Conservation (phyloP, 2,113 vertebrate species). For the Girardinichthys multiradiatus region DNA sequence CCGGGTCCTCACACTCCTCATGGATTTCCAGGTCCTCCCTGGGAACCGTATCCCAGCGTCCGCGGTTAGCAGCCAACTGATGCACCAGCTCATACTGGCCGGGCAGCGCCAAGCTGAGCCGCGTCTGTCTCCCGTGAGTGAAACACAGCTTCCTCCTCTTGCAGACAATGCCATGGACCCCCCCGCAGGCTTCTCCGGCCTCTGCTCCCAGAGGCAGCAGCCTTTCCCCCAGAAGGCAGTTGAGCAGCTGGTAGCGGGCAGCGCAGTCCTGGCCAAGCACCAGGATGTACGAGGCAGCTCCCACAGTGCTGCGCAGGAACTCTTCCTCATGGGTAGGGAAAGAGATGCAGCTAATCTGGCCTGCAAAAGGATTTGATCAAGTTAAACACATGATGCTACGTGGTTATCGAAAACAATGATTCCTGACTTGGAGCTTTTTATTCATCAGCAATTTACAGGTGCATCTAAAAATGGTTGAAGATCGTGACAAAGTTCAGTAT, state of each 20-base stretch:
- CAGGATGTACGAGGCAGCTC: constrained; percentile 87
- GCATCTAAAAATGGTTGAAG: no score
- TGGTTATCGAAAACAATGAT: no score
- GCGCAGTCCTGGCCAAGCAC: constrained; percentile 92
- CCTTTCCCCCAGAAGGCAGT: constrained; percentile 88
- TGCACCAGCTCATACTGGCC: constrained; percentile 95
- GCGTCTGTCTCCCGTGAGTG: constrained; percentile 86
- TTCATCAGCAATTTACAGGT: no score
- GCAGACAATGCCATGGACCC: constrained; percentile 78
- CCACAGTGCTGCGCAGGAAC: constrained; percentile 86
- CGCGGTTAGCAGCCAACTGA: constrained; percentile 87
- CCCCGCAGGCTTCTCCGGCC: constrained; percentile 67
- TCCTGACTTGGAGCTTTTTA: no score
- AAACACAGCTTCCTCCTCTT: constrained; percentile 90
- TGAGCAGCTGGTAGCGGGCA: constrained; percentile 89
- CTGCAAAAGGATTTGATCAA: constrained; percentile 65
- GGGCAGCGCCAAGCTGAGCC: constrained; percentile 89
- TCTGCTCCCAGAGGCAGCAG: constrained; percentile 84
- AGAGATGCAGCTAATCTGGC: constrained; percentile 86
- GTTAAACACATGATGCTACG: no score
- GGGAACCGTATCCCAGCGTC: constrained; percentile 94
- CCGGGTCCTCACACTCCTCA: constrained; percentile 87
- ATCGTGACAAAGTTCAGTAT: no score
- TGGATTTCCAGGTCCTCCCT: constrained; percentile 91
- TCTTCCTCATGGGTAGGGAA: constrained; percentile 92